Base-by-base conservation (phyloP, 2,113 vertebrate species). In the Calypte anna region DNA sequence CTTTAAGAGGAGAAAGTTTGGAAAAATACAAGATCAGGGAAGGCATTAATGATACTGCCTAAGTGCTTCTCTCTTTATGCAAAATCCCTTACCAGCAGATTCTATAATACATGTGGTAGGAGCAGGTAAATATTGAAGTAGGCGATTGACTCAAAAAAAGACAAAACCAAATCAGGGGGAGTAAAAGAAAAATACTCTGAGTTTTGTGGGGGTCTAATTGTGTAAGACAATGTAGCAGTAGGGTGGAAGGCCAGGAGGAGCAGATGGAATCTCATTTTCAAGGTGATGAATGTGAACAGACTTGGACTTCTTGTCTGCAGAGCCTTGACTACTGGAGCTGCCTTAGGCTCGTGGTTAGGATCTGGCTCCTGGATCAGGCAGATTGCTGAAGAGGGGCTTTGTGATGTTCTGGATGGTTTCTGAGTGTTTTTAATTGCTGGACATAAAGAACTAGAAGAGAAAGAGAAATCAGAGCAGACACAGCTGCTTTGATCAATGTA, bases 91-190 rank as follows among this genome's bases (percentile, higher is more conserved):
- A 51, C 7, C 28, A 82, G 48, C 20, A 57, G 57, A 25, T 70
- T 40, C 11, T 27, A 22, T 33, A 72, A 25, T 36, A 51, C 44
- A 25, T 6, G 18, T 72, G 14, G 24, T n/a, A 55, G 62, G 25
- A 75, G 30, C 57, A 76, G 83, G 14, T 50, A 79, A 93, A 80
- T 91, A 82, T 53, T 85, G 57, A 4, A 81, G n/a, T 40, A 69
- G 19, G 15, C 20, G 14, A 6, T 25, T 43, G 24, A 8, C 43
- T 88, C 23, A 31, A 61, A 81, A 61, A 54, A 33, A 14, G 6
- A 10, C 8, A 50, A 90, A 91, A 54, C 3, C 11, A 69, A 74
- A 70, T 23, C 0, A 14, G 4, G 0, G 5, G 24, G 11, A 46
- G 51, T 30, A 53, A 8, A 50, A 73, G 28, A 44, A 31, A 57